Evolutionary conservation across 2,113 vertebrate genomes (phyloP), one percentile per base, ranked within the genome.

Genomic region (Otis tarda): DNA sequence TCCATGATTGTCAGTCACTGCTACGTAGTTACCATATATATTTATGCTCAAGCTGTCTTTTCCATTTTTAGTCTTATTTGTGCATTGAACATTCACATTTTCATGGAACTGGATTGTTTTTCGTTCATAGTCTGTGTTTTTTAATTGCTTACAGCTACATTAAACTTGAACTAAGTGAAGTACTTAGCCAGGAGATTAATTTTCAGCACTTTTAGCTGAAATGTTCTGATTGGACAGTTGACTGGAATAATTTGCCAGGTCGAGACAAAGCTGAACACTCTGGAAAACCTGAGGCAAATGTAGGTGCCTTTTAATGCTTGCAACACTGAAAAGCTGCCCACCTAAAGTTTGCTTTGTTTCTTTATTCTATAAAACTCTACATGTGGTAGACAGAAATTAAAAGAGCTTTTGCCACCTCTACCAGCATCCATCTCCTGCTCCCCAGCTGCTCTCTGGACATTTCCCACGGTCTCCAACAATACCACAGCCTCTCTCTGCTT

Each of bases 41-140:
- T 91, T 68, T 81, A 94, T 49, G 49, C 33, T 63, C 45, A 96
- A 87, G 68, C 25, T 91, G 33, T 41, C 82, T 93, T 95, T 78
- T 89, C 82, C 63, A 88, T 65, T 95, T 92, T 82, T 92, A 87
- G 87, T 83, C 17, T 79, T 83, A 45, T 45, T 57, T 84, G 39
- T 93, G 37, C 25, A n/a, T 25, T 57, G 43, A 81, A 31, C 16
- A 70, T 83, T 88, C 70, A 68, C 59, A 49, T 91, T 96, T 90
- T 73, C 81, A 91, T 86, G 56, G 49, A 95, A 95, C 78, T 10
- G 0, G 85, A 22, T 20, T 94, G 59, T 3, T 28, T 87, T 94
- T 77, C 4, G 4, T 76, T 81, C 45, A 33, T 94, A 50, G 17
- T 89, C 77, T 52, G 35, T 50, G 79, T 49, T 65, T 94, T 91